Conservation (phyloP, 2,113 vertebrate genomes). For the Gallinago media region DNA sequence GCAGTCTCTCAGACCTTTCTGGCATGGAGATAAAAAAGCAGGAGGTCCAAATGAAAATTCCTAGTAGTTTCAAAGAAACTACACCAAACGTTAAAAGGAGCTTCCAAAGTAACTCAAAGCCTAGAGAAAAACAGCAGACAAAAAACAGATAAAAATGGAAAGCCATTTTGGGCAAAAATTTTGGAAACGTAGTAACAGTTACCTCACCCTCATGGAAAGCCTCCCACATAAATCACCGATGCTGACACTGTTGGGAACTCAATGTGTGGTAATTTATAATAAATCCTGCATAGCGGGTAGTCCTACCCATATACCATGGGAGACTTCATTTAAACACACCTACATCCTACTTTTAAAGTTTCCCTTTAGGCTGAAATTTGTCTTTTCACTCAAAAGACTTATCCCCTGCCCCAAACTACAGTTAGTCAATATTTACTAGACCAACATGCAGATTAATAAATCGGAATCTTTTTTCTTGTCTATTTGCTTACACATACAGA, state of each 20-base stretch:
- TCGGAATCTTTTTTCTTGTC: not conserved
- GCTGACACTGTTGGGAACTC: not conserved
- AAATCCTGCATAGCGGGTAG: not conserved
- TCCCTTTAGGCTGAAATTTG: not conserved
- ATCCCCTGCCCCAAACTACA: not conserved
- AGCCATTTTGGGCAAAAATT: not conserved
- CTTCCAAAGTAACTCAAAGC: not conserved
- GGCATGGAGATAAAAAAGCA: not conserved
- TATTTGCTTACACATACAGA: not conserved
- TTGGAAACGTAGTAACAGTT: not conserved
- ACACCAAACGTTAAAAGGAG: not conserved
- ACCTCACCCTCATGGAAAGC: not conserved
- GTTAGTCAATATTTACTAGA: not conserved
- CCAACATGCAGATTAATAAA: not conserved
- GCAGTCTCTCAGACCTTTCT: not conserved
- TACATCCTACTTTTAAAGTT: not conserved
- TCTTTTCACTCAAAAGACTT: not conserved
- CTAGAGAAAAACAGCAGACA: not conserved
- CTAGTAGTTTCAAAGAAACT: not conserved
- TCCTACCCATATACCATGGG: not conserved
- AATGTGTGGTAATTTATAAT: not conserved
- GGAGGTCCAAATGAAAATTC: not conserved
- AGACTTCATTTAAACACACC: not conserved
- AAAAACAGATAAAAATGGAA: not conserved
- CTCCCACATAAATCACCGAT: not conserved